These are phyloP conservation scores for Leptinotarsa texana DNA, from an alignment of 1,140 invertebrate genomes.

Conservation along the genomic window DNA sequence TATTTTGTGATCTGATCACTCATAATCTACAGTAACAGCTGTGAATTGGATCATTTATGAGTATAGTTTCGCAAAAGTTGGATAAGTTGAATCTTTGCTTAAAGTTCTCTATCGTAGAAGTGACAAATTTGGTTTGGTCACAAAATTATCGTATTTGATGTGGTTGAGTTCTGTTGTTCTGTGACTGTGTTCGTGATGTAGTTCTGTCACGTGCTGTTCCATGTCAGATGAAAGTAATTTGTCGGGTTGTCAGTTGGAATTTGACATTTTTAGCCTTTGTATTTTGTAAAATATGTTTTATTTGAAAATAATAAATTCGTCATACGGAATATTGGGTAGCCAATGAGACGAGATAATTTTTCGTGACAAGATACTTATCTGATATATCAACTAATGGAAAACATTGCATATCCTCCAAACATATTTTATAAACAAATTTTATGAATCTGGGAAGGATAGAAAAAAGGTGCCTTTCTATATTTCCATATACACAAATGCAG, in stretches of 20 bases:
- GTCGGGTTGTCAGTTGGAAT: not conserved
- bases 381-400: not conserved
- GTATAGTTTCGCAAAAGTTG: no score
- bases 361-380: not conserved
- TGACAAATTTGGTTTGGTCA: no score
- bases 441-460: not conserved
- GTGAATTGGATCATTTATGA: no score
- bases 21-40: no score
- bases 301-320: not conserved
- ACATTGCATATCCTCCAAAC: not conserved
- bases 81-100: no score
- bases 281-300: not conserved
- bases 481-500: not conserved
- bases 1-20: no score
- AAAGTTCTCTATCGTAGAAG: no score
- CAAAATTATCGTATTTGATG: no score
- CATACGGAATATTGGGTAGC: not conserved
- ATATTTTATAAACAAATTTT: slow-evolving; percentile 7
- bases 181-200: no score
- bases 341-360: not conserved
- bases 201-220: no score
- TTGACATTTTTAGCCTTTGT: not conserved
- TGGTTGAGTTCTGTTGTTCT: no score
- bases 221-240: no score
- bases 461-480: not conserved